These are phyloP conservation scores for Bicyclus anynana DNA, from an alignment of 1,140 invertebrate species.

Conservation along the genomic window DNA sequence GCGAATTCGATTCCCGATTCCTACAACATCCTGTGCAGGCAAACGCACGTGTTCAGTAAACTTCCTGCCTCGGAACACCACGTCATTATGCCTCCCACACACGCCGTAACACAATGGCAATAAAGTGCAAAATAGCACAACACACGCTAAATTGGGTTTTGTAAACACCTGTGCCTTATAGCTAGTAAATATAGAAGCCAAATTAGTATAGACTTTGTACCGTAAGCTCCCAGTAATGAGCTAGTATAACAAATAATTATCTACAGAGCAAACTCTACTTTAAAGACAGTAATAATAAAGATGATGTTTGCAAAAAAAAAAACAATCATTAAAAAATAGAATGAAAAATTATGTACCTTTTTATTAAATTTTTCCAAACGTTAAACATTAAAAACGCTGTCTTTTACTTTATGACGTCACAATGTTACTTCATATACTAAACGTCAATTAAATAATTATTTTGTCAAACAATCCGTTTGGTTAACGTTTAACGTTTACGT, in stretches of 20 bases:
- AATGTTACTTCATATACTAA: too few relatives aligned
- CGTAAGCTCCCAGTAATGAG: neutral
- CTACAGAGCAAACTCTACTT: neutral
- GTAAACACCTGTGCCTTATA: neutral
- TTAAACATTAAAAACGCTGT: too few relatives aligned
- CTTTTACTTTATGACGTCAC: too few relatives aligned
- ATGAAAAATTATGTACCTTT: too few relatives aligned
- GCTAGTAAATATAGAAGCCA: neutral
- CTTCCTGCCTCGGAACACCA: constrained; percentile 43
- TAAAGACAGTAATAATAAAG: neutral
- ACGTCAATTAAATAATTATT: too few relatives aligned
- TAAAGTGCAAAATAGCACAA: constrained; percentile 5
- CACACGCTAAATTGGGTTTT: neutral
- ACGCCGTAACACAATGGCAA: neutral
- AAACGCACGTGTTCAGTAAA: constrained; percentile 64
- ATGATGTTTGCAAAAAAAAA: too few relatives aligned
- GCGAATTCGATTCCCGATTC: constrained; percentile 44
- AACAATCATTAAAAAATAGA: too few relatives aligned
- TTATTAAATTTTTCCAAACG: too few relatives aligned
- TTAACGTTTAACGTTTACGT: too few relatives aligned
- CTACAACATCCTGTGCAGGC: constrained; percentile 65
- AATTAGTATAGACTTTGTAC: neutral
- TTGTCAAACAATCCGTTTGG: too few relatives aligned
- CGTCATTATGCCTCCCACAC: neutral
- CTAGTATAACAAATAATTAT: neutral